Conservation (phyloP, 1,140 invertebrate species). For the Pogonomyrmex californicus region DNA sequence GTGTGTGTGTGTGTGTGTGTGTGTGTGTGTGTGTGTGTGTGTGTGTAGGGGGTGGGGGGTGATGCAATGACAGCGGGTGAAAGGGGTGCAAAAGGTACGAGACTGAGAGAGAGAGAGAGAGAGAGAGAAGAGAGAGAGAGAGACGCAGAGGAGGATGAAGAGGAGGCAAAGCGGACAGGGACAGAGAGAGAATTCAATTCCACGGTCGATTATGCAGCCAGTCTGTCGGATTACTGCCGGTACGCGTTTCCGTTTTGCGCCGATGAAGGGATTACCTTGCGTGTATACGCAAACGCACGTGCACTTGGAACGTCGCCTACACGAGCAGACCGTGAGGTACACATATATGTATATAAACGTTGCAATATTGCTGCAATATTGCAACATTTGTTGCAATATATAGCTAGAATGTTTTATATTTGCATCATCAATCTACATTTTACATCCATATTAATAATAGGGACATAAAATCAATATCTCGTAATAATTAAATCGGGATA, state of each 20-base stretch:
- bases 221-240: conserved; percentile 78
- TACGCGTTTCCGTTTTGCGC: conserved; percentile 76
- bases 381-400: no score
- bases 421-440: no score
- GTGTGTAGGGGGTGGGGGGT: conserved; percentile 29
- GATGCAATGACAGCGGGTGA: background rate
- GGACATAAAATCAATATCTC: background rate
- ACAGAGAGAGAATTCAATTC: conserved; percentile 83
- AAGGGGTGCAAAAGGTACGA: conserved; percentile 40
- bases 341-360: background rate
- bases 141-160: conserved; percentile 16
- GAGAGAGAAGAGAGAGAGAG: background rate
- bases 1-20: background rate
- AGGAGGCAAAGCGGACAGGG: conserved; percentile 70
- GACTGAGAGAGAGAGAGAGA: conserved; percentile 14
- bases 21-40: no score
- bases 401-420: no score
- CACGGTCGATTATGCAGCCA: conserved; percentile 79
- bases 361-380: no score
- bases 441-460: no score
- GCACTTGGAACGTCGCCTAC: conserved; percentile 1
- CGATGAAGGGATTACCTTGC: conserved; percentile 77
- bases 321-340: background rate
- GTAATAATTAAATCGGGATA: conserved; percentile 11
- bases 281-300: conserved; percentile 63